Base-by-base conservation (phyloP, 2,113 vertebrate genomes). In the Dasyurus viverrinus region DNA sequence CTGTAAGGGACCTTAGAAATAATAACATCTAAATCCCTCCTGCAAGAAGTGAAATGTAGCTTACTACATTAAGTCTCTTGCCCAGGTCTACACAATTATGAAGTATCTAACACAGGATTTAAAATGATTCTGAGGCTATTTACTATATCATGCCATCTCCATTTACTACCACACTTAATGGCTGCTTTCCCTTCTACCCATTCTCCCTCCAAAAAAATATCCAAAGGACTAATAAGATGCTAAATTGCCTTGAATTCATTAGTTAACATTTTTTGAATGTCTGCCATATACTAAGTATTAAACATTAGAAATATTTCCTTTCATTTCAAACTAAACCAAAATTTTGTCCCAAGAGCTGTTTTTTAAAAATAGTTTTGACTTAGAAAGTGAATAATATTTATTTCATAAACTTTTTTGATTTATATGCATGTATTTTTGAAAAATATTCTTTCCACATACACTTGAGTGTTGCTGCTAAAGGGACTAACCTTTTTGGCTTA, bases 401-500 rank as follows among this genome's bases (percentile, higher is more conserved):
- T n/a, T 76, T 76, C 14, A n/a, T 16, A 76, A 14, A n/a, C 14
- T 30, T 57, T n/a, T 76, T 52, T 52, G 50, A n/a, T n/a, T n/a
- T 76, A 84, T 42, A 23, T 42, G 19, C 19, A 42, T 42, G 7
- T 42, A 16, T 42, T 84, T 84, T 42, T n/a, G n/a, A n/a, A n/a
- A 76, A n/a, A 76, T 76, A 84, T 84, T 84, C 14, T 42, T 84
- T 42, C 6, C n/a, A 14, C 26, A 22, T 42, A 42, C 50, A 84
- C 7, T 7, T 84, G 16, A 84, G 0, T 42, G n/a, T 84, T 42
- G 26, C 26, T 57, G 19, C 23, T 96, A 52, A 91, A 96, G 53
- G n/a, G 48, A 91, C 68, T 76, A 93, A 55, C 8, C 48, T 89
- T 94, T 68, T 92, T 96, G 47, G 48, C 47, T 12, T 94, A 60